These are phyloP conservation scores for Copidosoma aretas DNA, from an alignment of 2,888 invertebrate species.

Conservation along the genomic window DNA sequence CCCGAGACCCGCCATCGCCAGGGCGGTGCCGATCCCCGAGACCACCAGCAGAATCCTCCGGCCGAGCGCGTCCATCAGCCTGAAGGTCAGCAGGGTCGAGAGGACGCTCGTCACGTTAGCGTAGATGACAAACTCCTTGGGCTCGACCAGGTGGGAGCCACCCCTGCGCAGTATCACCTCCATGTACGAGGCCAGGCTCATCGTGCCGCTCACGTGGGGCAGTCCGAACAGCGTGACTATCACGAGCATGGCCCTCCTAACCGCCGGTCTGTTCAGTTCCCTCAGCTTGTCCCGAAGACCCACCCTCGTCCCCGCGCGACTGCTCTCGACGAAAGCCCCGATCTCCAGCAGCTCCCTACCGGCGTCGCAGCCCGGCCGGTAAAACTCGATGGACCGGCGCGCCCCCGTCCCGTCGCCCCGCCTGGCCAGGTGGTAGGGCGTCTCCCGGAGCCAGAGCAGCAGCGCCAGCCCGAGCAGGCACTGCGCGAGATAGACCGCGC, in stretches of 20 bases:
- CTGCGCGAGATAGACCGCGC: conserved; percentile 48
- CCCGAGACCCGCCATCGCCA: conserved; percentile 45
- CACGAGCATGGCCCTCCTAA: conserved; percentile 44
- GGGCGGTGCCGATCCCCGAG: conserved; percentile 41
- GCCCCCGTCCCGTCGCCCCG: background rate
- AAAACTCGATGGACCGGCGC: conserved; percentile 11
- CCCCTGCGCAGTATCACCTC: conserved; percentile 47
- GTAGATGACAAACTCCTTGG: conserved; percentile 46
- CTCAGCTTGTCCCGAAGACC: conserved; percentile 21
- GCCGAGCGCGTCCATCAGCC: conserved; percentile 44
- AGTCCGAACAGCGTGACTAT: conserved; percentile 46
- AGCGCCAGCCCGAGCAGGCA: conserved; percentile 46
- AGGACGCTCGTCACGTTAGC: conserved; percentile 39
- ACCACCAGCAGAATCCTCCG: conserved; percentile 36
- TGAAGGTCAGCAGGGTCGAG: conserved; percentile 20
- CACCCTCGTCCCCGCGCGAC: conserved; percentile 15
- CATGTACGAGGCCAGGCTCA: conserved; percentile 48
- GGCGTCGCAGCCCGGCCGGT: conserved; percentile 24
- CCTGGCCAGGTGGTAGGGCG: conserved; percentile 49
- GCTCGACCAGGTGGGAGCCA: conserved; percentile 43
- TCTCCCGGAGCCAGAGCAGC: conserved; percentile 48
- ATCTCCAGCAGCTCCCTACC: conserved; percentile 42
- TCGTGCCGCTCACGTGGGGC: conserved; percentile 50
- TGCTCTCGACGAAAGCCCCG: conserved; percentile 22
- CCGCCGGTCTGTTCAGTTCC: conserved; percentile 20